Conservation (phyloP, 2,888 invertebrate species). For the Dicranocentrus wangi region DNA sequence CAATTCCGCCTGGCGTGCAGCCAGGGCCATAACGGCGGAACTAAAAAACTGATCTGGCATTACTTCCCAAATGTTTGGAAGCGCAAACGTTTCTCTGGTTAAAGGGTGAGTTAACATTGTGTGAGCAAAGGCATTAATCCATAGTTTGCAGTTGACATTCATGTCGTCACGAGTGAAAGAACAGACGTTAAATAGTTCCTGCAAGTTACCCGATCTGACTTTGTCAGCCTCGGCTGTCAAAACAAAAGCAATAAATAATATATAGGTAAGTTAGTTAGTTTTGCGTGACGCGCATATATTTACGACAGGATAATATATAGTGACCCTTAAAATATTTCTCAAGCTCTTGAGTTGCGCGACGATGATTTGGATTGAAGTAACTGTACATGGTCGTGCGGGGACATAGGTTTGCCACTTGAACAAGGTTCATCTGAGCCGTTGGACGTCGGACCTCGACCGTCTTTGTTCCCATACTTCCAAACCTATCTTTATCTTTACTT, state of each 20-base stretch:
- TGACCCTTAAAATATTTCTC: too few species aligned
- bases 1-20: constrained; percentile 57
- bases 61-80: constrained; percentile 84
- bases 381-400: constrained; percentile 78
- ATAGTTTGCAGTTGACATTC: constrained; percentile 82
- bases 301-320: too few species aligned
- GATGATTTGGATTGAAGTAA: constrained; percentile 82
- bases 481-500: constrained; percentile 1
- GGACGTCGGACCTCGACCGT: constrained; percentile 25
- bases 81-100: constrained; percentile 79
- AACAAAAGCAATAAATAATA: too few species aligned
- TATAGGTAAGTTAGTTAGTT: too few species aligned
- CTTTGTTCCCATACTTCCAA: constrained; percentile 10
- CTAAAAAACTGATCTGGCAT: constrained; percentile 85
- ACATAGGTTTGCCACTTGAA: constrained; percentile 43
- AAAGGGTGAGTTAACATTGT: constrained; percentile 84
- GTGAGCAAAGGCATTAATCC: constrained; percentile 86
- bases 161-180: constrained; percentile 79
- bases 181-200: constrained; percentile 83
- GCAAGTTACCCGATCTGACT: constrained; percentile 76
- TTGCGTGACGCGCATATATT: too few species aligned
- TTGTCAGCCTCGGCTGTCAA: too few species aligned
- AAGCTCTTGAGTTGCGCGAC: neutral
- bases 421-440: constrained; percentile 32
- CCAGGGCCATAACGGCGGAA: constrained; percentile 44